These are phyloP conservation scores for Drosophila littoralis DNA, from an alignment of 1,140 invertebrate species.

Conservation along the genomic window DNA sequence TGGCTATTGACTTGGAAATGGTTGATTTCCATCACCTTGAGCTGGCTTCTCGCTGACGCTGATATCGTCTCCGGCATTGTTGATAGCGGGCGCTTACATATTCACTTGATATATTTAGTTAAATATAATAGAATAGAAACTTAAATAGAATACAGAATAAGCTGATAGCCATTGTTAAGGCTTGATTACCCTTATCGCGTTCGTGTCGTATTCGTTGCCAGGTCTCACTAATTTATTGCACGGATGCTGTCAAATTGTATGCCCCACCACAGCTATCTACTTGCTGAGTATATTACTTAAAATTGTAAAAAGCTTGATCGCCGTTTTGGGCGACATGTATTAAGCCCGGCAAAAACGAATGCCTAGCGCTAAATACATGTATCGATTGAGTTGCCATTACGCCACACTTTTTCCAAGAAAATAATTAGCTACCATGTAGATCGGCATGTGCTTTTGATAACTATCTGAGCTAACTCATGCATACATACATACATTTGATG, in stretches of 20 bases:
- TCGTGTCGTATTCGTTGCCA: slow-evolving; percentile 16
- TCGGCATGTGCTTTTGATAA: too few species aligned
- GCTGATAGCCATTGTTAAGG: slow-evolving; percentile 36
- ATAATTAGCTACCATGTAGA: neutral
- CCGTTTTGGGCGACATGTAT: neutral
- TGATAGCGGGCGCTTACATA: slow-evolving; percentile 23
- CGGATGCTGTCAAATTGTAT: slow-evolving; percentile 45
- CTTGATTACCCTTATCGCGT: slow-evolving; percentile 48
- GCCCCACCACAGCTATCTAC: neutral
- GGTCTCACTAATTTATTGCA: slow-evolving; percentile 45
- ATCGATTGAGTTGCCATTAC: neutral
- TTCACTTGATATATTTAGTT: slow-evolving; percentile 1
- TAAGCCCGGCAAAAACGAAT: too few species aligned
- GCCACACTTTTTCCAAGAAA: neutral
- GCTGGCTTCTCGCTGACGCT: slow-evolving; percentile 33
- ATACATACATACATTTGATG: too few species aligned
- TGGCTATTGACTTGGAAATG: slow-evolving; percentile 30
- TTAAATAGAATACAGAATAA: slow-evolving; percentile 22
- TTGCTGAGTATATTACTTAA: neutral
- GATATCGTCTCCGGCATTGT: slow-evolving; percentile 10
- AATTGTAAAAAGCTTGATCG: neutral
- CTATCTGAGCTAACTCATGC: too few species aligned
- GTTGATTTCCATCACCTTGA: slow-evolving; percentile 41
- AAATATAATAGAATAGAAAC: neutral
- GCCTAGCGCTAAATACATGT: neutral